Evolutionary conservation across 2,797 vertebrate genomes (phyloP).

Genomic region (Holocentrus rufus): DNA sequence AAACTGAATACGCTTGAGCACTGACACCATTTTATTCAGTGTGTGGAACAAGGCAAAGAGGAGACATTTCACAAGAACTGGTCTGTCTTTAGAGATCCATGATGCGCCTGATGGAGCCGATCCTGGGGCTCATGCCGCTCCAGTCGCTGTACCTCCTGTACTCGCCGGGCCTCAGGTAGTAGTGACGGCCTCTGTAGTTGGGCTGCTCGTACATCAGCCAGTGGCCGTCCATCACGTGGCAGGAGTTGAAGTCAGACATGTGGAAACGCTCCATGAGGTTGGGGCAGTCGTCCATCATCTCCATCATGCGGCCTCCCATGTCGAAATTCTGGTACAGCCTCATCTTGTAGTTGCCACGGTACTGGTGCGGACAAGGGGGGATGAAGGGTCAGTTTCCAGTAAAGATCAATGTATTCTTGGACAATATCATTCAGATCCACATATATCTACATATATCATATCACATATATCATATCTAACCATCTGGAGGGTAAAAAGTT

Average conservation of each 20-base stretch:
- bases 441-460: too few relatives aligned
- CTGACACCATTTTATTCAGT: constrained; percentile 76
- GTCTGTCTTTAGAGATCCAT: constrained; percentile 72
- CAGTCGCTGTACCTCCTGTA: constrained; percentile 76
- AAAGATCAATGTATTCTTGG: not conserved
- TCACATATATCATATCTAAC: too few relatives aligned
- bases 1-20: constrained; percentile 60
- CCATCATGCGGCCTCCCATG: constrained; percentile 77
- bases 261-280: constrained; percentile 75
- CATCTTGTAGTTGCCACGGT: constrained; percentile 64
- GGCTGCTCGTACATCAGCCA: constrained; percentile 82
- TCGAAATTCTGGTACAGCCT: constrained; percentile 80
- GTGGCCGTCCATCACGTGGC: constrained; percentile 77
- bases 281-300: constrained; percentile 76
- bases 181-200: constrained; percentile 77
- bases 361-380: constrained; percentile 31
- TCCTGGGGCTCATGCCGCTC: constrained; percentile 70
- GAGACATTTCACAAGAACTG: constrained; percentile 57
- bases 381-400: constrained; percentile 4
- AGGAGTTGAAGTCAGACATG: constrained; percentile 74
- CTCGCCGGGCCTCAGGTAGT: constrained; percentile 75
- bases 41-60: constrained; percentile 71
- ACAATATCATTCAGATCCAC: not conserved
- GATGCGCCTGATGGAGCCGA: constrained; percentile 78
- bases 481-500: not conserved